phyloP scores from a whole-genome alignment of 1,140 invertebrate genomes.

The Aphidius ervi region DNA sequence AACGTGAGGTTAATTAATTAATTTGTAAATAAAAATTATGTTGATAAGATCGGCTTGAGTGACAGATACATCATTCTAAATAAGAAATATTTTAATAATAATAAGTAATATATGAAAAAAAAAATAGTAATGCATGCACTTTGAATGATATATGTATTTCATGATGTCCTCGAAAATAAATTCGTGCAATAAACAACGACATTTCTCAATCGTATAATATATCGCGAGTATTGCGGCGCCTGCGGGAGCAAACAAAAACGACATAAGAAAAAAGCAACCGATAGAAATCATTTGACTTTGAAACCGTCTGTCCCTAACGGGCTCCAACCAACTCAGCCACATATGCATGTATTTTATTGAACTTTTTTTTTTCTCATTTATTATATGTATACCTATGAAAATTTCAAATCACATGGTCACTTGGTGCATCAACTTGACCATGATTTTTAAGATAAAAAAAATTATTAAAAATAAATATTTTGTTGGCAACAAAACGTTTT shows the following conservation, averaged over 20 bases:
- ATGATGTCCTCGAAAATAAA: not conserved
- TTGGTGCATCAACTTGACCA: not conserved
- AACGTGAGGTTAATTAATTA: too few relatives aligned
- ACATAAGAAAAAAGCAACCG: not conserved
- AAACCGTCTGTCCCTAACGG: constrained; percentile 18
- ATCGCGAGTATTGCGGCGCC: not conserved
- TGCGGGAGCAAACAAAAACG: not conserved
- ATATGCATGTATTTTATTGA: too few relatives aligned
- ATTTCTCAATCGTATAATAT: constrained; percentile 8
- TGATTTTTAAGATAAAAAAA: not conserved
- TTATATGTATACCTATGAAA: not conserved
- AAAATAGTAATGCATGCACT: too few relatives aligned
- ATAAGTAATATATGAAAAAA: too few relatives aligned
- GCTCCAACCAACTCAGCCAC: constrained; percentile 1
- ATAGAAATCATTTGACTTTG: constrained; percentile 18
- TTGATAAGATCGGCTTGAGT: too few relatives aligned
- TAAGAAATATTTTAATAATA: too few relatives aligned
- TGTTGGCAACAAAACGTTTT: too few relatives aligned
- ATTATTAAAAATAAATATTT: too few relatives aligned
- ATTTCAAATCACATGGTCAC: not conserved
- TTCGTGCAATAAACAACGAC: constrained; percentile 1
- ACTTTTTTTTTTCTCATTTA: not conserved
- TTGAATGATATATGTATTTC: constrained; percentile 5
- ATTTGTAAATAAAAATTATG: too few relatives aligned
- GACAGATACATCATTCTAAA: too few relatives aligned